phyloP scores from a whole-genome alignment of 2,797 vertebrate genomes.

The Neosilurus hyrtlii region DNA sequence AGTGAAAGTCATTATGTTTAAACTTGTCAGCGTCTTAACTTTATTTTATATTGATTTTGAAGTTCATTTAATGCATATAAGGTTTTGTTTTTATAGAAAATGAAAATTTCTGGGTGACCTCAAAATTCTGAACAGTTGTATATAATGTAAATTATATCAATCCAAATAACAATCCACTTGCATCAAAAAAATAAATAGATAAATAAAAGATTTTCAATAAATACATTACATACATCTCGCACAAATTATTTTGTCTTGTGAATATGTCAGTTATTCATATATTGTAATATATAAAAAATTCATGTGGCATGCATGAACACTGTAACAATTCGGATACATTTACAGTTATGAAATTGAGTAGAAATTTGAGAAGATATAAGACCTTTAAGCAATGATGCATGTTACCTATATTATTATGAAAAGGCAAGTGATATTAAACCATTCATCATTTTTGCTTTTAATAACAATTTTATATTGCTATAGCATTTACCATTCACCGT shows the following conservation, averaged over 20 bases:
- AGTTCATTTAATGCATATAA: too few species aligned
- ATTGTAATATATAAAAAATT: not conserved
- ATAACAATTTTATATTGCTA: constrained; percentile 28
- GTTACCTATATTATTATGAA: constrained; percentile 2
- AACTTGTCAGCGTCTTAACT: too few species aligned
- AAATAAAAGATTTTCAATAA: too few species aligned
- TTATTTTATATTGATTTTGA: too few species aligned
- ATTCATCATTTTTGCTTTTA: constrained; percentile 20
- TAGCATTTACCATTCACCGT: constrained; percentile 10
- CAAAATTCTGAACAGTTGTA: too few species aligned
- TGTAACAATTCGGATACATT: not conserved
- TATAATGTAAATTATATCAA: too few species aligned
- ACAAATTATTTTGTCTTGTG: not conserved
- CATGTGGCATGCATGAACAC: not conserved
- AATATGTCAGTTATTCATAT: not conserved
- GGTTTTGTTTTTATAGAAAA: too few species aligned
- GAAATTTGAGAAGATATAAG: constrained; percentile 4
- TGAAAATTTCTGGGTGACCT: too few species aligned
- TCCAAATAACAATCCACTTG: too few species aligned
- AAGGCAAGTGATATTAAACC: constrained; percentile 30
- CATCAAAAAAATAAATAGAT: too few species aligned
- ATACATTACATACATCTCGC: not conserved
- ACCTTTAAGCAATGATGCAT: constrained; percentile 14
- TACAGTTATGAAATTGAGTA: not conserved
- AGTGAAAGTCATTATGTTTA: too few species aligned